These are phyloP conservation scores for Glyphotaelius pellucidus DNA, from an alignment of 2,888 invertebrate species.

Conservation along the genomic window DNA sequence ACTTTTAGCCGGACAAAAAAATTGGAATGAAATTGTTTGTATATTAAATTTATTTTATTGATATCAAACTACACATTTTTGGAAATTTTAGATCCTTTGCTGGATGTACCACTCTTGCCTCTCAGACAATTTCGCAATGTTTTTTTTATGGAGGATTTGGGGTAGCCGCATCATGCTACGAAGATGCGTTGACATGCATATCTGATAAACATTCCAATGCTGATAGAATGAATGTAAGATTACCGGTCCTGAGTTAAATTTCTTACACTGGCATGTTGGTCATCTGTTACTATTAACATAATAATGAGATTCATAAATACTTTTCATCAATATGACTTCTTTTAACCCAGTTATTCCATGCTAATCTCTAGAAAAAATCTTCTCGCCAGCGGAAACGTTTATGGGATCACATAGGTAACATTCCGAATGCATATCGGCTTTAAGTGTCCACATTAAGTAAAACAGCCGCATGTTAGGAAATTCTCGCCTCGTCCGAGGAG, in stretches of 20 bases:
- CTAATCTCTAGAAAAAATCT: not conserved
- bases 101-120: not conserved
- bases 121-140: not conserved
- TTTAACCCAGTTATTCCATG: not conserved
- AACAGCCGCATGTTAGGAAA: not conserved
- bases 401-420: not conserved
- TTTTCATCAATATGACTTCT: not conserved
- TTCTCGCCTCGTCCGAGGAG: not conserved
- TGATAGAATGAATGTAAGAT: not conserved
- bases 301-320: not conserved
- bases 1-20: not conserved
- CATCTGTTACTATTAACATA: not conserved
- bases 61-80: too few species aligned
- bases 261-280: not conserved
- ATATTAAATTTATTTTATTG: too few species aligned
- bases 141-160: not conserved
- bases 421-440: slow-evolving; percentile 1
- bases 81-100: not conserved
- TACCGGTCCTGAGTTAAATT: not conserved
- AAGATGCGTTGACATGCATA: not conserved
- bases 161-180: not conserved
- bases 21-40: not conserved
- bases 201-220: not conserved
- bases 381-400: not conserved
- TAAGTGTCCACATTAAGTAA: slow-evolving; percentile 13